Evolutionary conservation across 1,140 invertebrate species (phyloP).

Genomic region (Pseudomyrmex pallidus): DNA sequence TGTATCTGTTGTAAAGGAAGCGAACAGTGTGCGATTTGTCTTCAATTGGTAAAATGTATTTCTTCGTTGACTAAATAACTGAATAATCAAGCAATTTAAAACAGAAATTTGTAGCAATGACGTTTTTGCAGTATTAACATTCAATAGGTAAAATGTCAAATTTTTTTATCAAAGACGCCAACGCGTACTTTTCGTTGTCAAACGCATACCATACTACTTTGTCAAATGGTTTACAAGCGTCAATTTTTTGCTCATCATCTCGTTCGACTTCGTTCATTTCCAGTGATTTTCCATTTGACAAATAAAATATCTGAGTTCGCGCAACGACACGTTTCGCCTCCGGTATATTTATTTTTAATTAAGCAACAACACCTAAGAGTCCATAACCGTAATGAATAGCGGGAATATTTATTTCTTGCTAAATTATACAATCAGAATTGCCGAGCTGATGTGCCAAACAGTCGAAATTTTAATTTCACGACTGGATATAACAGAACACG

Average conservation of each 20-base stretch:
- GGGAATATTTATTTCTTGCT: constrained; percentile 20
- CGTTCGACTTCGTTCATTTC: background rate
- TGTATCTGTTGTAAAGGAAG: too few species aligned
- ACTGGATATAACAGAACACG: background rate
- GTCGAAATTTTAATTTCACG: constrained; percentile 19
- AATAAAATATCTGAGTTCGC: constrained; percentile 33
- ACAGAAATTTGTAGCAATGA: too few species aligned
- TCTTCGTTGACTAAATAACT: too few species aligned
- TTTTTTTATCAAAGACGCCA: background rate
- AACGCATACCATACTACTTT: too few species aligned
- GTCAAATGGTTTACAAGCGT: background rate
- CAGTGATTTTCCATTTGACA: background rate
- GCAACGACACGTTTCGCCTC: background rate
- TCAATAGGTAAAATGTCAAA: too few species aligned
- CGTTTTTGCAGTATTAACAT: too few species aligned
- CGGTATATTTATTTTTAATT: constrained; percentile 17
- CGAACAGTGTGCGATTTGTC: too few species aligned
- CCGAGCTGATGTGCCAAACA: background rate
- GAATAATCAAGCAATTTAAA: too few species aligned
- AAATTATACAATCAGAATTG: constrained; percentile 28
- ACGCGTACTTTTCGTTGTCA: background rate
- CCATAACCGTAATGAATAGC: background rate
- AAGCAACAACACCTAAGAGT: background rate
- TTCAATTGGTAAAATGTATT: too few species aligned
- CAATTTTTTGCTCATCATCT: constrained; percentile 20